Percentiles rank a stretch among this genome's conserved stretches.
Evolutionary conservation across 2,888 invertebrate species (phyloP).

Genomic region (Frankliniella intonsa): DNA sequence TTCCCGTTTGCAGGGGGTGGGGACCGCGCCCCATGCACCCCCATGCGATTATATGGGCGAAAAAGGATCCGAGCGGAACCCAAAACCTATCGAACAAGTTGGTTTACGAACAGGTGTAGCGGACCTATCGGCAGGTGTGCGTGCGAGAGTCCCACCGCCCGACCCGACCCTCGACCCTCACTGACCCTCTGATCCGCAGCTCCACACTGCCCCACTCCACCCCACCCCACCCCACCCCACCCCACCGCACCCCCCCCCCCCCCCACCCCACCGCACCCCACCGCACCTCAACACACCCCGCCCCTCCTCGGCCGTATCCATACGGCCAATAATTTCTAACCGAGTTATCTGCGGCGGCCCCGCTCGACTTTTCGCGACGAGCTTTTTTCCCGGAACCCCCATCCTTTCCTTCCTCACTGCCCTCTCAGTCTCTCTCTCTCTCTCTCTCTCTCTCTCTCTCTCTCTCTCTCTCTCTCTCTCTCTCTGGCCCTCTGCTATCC

Average conservation of each 20-base stretch:
- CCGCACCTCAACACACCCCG: not conserved
- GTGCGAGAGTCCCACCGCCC: not conserved
- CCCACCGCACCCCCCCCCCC: not conserved
- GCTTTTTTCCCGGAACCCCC: too few relatives aligned
- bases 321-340: not conserved
- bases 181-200: not conserved
- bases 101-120: too few relatives aligned
- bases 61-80: too few relatives aligned
- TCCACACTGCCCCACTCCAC: not conserved
- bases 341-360: too few relatives aligned
- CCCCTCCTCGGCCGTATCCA: not conserved
- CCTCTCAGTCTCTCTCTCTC: not conserved
- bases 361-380: too few relatives aligned
- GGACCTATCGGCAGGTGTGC: too few relatives aligned
- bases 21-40: too few relatives aligned
- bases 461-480: not conserved
- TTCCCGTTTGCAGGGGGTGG: too few relatives aligned
- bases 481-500: not conserved
- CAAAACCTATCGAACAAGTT: too few relatives aligned
- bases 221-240: not conserved
- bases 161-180: not conserved
- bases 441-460: not conserved
- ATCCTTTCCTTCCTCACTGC: not conserved
- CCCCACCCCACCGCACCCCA: not conserved
- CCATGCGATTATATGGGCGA: too few relatives aligned